Conservation (phyloP, 2,888 invertebrate species). For the Drosophila nigricruria region DNA sequence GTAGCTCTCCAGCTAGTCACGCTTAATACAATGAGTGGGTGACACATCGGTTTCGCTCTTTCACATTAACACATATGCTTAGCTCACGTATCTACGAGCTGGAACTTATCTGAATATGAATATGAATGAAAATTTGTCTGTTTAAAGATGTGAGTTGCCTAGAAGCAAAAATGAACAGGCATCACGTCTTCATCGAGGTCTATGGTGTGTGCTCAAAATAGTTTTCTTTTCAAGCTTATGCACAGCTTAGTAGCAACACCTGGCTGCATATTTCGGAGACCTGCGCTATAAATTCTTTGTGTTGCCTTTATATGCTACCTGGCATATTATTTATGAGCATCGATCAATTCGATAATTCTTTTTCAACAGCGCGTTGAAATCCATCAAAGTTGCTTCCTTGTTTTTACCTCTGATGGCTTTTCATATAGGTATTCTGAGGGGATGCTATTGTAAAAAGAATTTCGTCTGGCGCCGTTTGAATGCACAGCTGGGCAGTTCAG, state of each 20-base stretch:
- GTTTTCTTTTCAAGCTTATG: neutral
- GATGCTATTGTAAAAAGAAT: neutral
- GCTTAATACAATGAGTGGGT: conserved; percentile 41
- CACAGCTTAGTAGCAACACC: conserved; percentile 8
- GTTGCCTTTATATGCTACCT: conserved; percentile 6
- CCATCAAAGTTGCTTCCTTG: conserved; percentile 39
- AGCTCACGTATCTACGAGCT: conserved; percentile 6
- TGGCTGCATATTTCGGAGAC: neutral
- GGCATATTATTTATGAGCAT: conserved; percentile 55
- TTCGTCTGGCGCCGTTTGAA: conserved; percentile 14
- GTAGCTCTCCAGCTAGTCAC: conserved; percentile 32
- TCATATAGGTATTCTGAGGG: conserved; percentile 1
- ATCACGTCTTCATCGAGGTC: neutral
- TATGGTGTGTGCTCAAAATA: neutral
- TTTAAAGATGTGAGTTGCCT: conserved; percentile 39
- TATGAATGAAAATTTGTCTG: conserved; percentile 24
- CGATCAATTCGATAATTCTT: conserved; percentile 66
- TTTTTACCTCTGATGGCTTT: conserved; percentile 6
- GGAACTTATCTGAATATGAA: conserved; percentile 7
- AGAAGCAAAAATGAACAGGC: conserved; percentile 41
- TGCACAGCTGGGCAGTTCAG: conserved; percentile 48
- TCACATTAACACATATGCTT: conserved; percentile 42
- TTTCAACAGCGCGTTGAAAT: conserved; percentile 57
- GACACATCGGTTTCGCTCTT: conserved; percentile 49
- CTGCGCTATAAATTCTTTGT: neutral